phyloP scores from a whole-genome alignment of 1,140 invertebrate species.

The Tetragonula clypearis region DNA sequence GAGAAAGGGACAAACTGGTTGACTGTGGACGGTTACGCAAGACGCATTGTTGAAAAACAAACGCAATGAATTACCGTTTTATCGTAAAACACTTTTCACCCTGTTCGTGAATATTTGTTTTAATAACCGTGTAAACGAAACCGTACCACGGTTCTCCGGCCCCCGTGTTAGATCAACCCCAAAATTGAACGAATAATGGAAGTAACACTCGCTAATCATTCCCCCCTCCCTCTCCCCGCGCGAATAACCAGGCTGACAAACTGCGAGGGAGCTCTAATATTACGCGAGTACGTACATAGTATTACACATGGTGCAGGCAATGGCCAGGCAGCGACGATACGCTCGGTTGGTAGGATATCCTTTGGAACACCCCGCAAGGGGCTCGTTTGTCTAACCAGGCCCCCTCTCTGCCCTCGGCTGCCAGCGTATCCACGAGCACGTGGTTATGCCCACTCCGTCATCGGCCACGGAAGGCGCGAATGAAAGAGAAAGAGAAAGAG shows the following conservation, averaged over 20 bases:
- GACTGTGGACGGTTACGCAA: neutral
- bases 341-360: slow-evolving; percentile 77
- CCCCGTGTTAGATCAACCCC: slow-evolving; percentile 18
- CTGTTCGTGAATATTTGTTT: neutral
- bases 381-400: slow-evolving; percentile 79
- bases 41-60: neutral
- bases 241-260: slow-evolving; percentile 66
- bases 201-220: slow-evolving; percentile 56
- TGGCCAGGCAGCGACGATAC: slow-evolving; percentile 70
- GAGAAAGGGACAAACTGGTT: neutral
- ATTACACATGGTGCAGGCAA: slow-evolving; percentile 75
- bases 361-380: slow-evolving; percentile 79
- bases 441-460: slow-evolving; percentile 75
- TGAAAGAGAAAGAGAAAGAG: slow-evolving; percentile 46
- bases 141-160: too few species aligned
- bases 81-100: neutral
- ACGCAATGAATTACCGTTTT: neutral
- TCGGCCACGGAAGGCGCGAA: slow-evolving; percentile 60
- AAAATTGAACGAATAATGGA: slow-evolving; percentile 61
- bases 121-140: neutral
- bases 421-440: slow-evolving; percentile 68
- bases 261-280: slow-evolving; percentile 73
- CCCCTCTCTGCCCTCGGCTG: slow-evolving; percentile 25
- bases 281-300: slow-evolving; percentile 77
- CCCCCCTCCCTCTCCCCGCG: slow-evolving; percentile 28